Evolutionary conservation across 2,888 invertebrate genomes (phyloP), one percentile per base, ranked within the genome.

Genomic region (Heliothis peltigera): DNA sequence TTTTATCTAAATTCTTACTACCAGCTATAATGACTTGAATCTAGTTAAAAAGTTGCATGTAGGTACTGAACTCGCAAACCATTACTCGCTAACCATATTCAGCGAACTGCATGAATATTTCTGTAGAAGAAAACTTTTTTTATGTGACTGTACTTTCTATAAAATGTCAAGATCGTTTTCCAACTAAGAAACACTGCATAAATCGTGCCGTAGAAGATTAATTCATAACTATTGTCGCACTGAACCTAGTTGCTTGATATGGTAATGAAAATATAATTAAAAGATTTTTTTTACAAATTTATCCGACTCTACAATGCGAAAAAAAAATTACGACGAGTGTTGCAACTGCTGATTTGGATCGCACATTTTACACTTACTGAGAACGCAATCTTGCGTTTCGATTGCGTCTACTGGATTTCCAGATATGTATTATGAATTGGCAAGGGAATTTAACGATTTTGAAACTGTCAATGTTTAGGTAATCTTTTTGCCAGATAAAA

Each of bases 61-160:
- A 80, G 60, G 75, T 81, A 76, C 79, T 81, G 79, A 80, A 82
- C 81, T 82, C 74, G 79, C 76, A 84, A 83, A 75, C 77, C 63
- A 84, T 87, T 84, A 84, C 74, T 32, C 48, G 79, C 67, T 75
- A 83, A 82, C 80, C 76, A 80, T 82, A 75, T 85, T 84, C 83
- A 75, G 71, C 60, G 85, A 87, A 87, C 72, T 70, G 68, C 77
- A 80, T 76, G 79, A 85, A 81, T 80, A 84, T 84, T 90, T 86
- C 83, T 68, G 59, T 77, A n/a, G 86, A 83, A 86, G 55, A 68
- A 32, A 79, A 81, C 70, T 81, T 79, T 79, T 75, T 68, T 49
- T 48, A 17, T 35, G 18, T 25, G 17, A 42, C 53, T 39, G 15
- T 43, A 43, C 52, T 70, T 73, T 54, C 7, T 19, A 17, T 52